Base-by-base conservation (phyloP, 2,888 invertebrate species). In the Morpho achilles region DNA sequence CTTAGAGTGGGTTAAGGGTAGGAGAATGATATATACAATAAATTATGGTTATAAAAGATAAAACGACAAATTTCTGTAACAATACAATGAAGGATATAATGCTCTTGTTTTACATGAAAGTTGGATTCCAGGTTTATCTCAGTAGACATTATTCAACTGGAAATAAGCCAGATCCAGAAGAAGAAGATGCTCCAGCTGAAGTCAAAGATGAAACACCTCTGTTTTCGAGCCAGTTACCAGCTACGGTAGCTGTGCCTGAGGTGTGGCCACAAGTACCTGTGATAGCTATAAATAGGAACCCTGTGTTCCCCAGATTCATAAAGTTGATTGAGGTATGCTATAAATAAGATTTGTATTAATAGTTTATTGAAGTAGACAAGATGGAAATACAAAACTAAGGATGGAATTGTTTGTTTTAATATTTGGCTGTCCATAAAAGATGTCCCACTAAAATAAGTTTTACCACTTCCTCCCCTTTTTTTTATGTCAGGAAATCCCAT, bases 251-350 rank as follows among this genome's bases (percentile, higher is more conserved):
- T 10, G 96, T 99, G 40, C 99, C 99, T 0, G 99, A 99, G 80
- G 95, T 96, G 8, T 99, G 98, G 96, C 99, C 99, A 0, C 95
- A 96, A 79, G 95, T 99, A 22, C 99, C 99, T 3, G 94, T 99
- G 7, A 95, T 99, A 68, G 98, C 99, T 0, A 96, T 99, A 65
- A 95, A 93, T 73, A 93, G 98, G 69, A 97, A 98, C 90, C 99
- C 99, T 5, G 96, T 99, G 1, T 99, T 99, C 89, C 99, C 99
- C 22, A 94, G 97, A 69, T 99, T 99, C 83, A 98, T 99, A 69
- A 99, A 99, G 90, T 93, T 99, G 68, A 94, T 99, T 64, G 99
- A 99, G 93, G 96, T 97, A 67, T 51, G 32, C 5, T 32, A 5
- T 5, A 32, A 32, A 32, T 32, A 5, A 5, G 32, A 32, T 32